These are phyloP conservation scores for Spisula solida DNA, from an alignment of 2,888 invertebrate species.

Conservation along the genomic window DNA sequence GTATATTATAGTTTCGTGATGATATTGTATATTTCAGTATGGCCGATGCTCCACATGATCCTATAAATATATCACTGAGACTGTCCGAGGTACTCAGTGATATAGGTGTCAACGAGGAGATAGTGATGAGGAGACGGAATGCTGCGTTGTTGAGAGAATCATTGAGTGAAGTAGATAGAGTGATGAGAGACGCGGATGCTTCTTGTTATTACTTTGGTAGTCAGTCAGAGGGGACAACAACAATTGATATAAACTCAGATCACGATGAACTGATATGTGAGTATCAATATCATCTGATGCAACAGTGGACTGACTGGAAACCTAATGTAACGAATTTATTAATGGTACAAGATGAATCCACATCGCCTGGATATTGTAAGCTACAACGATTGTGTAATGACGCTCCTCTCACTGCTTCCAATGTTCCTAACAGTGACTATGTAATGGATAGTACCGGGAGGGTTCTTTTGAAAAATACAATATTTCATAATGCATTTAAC, in stretches of 20 bases:
- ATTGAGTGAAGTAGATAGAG: background rate
- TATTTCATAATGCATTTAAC: background rate
- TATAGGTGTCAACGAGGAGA: constrained; percentile 4
- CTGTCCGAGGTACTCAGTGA: constrained; percentile 18
- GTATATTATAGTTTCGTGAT: no score
- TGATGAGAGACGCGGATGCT: background rate
- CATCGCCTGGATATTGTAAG: no score
- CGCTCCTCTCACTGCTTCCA: background rate
- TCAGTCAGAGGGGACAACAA: no score
- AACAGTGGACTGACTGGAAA: background rate
- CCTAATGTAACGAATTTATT: background rate
- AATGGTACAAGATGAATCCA: no score
- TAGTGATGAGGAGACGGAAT: background rate
- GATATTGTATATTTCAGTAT: no score
- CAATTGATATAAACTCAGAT: constrained; percentile 23
- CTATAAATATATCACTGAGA: no score
- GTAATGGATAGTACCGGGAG: background rate
- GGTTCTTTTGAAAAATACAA: background rate
- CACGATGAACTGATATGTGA: background rate
- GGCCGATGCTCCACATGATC: no score
- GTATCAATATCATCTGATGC: background rate
- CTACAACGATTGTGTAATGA: background rate
- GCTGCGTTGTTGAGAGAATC: background rate
- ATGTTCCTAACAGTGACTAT: background rate
- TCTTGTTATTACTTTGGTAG: constrained; percentile 33